Base-by-base conservation (phyloP, 2,113 vertebrate genomes). In the Phasianus colchicus region DNA sequence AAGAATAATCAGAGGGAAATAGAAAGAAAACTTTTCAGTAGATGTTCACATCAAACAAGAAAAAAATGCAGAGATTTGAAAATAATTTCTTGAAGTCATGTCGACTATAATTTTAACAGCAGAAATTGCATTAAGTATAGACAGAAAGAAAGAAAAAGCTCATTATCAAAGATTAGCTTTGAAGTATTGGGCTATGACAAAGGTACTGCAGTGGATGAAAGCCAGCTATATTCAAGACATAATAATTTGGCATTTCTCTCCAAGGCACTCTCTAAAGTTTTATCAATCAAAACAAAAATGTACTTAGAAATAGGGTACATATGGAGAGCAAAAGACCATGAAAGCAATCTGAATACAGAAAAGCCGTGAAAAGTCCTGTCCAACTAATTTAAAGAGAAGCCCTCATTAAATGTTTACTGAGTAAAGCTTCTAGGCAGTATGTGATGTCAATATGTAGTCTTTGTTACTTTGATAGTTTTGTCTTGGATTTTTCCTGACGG, bases 111-210 rank as follows among this genome's bases (percentile, higher is more conserved):
- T 90, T 96, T 97, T 83, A 97, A 78, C 45, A 93, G 88, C 47
- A 83, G 72, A 92, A 95, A 90, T 64, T 65, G 70, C 55, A 85
- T 69, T 94, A 88, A 91, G 32, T 54, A 66, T 24, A 86, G 50
- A 70, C 25, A 84, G 50, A 92, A 80, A 93, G 85, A 95, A 88
- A 75, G 82, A 48, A 65, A 92, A 80, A 80, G 50, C 94, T 96
- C 5, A 4, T 97, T 97, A 96, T 92, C 88, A 89, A 92, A 95
- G 77, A 87, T 40, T 87, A 73, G 52, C 95, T 96, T 97, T 96
- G 83, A 97, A 96, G 72, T 94, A 42, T 50, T 43, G 74, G 52
- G 2, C 74, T 93, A 45, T 91, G 67, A 96, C 93, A 96, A 96
- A 93, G 85, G 90, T 95, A 93, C 14, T 48, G 47, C 43, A 83